A percentile compares a stretch with the other conserved stretches of the same genome.
Conservation (phyloP, 2,797 vertebrate genomes). For the Cossypha caffra region DNA sequence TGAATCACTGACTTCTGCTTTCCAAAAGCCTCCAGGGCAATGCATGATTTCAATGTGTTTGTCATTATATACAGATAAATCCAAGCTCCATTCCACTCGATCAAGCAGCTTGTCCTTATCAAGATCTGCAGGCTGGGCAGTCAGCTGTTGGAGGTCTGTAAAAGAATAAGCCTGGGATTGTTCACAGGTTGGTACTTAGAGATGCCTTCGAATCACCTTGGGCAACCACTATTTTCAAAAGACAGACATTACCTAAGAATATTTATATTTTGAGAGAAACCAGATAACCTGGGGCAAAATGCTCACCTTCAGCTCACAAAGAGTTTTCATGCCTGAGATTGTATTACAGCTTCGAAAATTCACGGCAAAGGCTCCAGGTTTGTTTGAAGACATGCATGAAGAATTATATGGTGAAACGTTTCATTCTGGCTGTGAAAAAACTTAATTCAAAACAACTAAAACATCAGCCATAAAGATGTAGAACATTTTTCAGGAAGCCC, state of each 20-base stretch:
- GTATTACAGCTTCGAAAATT: conserved; percentile 54
- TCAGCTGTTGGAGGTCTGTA: background rate
- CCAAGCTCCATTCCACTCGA: background rate
- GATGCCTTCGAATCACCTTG: background rate
- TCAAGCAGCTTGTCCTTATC: background rate
- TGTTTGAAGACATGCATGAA: conserved; percentile 69
- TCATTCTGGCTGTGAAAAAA: conserved; percentile 62
- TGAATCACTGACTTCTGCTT: background rate
- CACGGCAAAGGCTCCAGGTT: conserved; percentile 27
- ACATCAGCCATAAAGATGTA: conserved; percentile 73
- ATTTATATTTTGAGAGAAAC: conserved; percentile 43
- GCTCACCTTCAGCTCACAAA: conserved; percentile 52
- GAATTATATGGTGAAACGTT: conserved; percentile 69
- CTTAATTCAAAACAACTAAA: conserved; percentile 76
- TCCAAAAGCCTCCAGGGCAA: background rate
- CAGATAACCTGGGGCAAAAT: conserved; percentile 19
- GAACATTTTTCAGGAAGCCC: conserved; percentile 75
- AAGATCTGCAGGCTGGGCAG: background rate
- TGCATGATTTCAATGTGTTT: background rate
- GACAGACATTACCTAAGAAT: conserved; percentile 34
- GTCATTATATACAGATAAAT: background rate
- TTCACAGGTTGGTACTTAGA: background rate
- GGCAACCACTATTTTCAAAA: conserved; percentile 15
- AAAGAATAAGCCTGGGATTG: background rate
- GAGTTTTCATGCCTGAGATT: conserved; percentile 43